Evolutionary conservation across 2,113 vertebrate genomes (phyloP), one percentile per base, ranked within the genome.

Genomic region (Aspidoscelis tigris): DNA sequence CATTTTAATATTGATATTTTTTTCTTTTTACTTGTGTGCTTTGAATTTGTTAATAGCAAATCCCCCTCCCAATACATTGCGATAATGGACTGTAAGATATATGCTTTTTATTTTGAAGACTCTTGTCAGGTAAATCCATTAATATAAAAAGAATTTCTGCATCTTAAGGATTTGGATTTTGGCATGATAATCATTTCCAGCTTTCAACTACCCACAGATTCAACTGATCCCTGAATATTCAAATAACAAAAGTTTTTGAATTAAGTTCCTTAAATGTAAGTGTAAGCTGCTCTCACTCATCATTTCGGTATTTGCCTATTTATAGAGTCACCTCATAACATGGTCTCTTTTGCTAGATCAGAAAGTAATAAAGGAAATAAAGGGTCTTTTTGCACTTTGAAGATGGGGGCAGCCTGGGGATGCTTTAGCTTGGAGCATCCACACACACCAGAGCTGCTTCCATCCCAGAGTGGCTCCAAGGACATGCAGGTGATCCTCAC

Each of bases 41-140:
- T 75, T 83, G 58, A 75, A 58, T 86, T 91, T 84, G 78, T 86
- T 92, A 93, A 89, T 87, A 82, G 76, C 76, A 86, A 92, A 44
- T 39, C 44, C 7, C 71, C 24, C 14, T 39, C 72, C 61, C 82
- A 91, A 77, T 77, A 75, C 73, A 26, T 50, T 79, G 76, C 68
- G 74, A 83, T 89, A 93, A 94, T 71, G 84, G 86, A 86, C 83
- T 84, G 70, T 84, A 83, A 89, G 83, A 85, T 90, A 89, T 88
- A 66, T 44, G 90, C 83, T 93, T 91, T 91, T 89, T 94, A 89
- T 89, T 91, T 91, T 87, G 90, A 75, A 76, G 91, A 92, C 88
- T 79, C 41, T 78, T 21, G 22, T 89, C 91, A 41, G 26, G 26
- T 68, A 39, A 8, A 83, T 92, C 86, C 85, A 90, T 79, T 91